Conservation (phyloP, 2,888 invertebrate genomes). For the Aphidoletes aphidimyza region DNA sequence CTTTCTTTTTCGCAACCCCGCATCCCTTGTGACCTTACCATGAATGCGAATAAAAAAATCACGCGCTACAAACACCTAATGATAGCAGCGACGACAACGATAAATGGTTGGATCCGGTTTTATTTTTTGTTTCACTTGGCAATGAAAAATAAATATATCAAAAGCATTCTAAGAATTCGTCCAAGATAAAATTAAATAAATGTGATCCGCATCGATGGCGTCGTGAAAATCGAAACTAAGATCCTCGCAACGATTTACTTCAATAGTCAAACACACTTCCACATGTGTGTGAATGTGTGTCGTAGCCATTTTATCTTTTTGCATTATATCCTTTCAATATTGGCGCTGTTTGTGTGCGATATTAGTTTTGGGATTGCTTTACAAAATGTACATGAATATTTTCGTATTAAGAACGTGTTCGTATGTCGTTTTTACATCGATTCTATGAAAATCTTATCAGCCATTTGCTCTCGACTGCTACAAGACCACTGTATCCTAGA, state of each 20-base stretch:
- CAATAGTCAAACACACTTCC: not conserved
- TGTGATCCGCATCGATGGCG: slow-evolving; percentile 3
- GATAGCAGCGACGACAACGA: not conserved
- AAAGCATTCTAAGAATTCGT: slow-evolving; percentile 7
- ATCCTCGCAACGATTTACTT: not conserved
- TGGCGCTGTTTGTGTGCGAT: not conserved
- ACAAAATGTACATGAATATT: slow-evolving; percentile 17
- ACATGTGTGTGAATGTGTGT: not conserved
- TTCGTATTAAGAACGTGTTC: not conserved
- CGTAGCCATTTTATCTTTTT: not conserved
- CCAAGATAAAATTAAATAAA: slow-evolving; percentile 49
- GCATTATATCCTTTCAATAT: not conserved
- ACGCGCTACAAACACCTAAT: slow-evolving; percentile 23
- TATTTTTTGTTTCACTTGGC: too few relatives aligned
- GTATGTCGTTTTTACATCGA: not conserved
- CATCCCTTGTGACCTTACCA: not conserved
- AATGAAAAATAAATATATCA: slow-evolving; percentile 5
- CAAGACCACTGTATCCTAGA: too few relatives aligned
- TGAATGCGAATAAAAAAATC: not conserved
- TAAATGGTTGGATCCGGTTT: too few relatives aligned
- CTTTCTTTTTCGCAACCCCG: not conserved
- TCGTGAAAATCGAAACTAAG: not conserved
- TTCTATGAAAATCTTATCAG: slow-evolving; percentile 21
- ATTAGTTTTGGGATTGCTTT: slow-evolving; percentile 31
- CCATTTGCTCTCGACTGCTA: too few relatives aligned